Conservation (phyloP, 2,113 vertebrate genomes). For the Alethe diademata region DNA sequence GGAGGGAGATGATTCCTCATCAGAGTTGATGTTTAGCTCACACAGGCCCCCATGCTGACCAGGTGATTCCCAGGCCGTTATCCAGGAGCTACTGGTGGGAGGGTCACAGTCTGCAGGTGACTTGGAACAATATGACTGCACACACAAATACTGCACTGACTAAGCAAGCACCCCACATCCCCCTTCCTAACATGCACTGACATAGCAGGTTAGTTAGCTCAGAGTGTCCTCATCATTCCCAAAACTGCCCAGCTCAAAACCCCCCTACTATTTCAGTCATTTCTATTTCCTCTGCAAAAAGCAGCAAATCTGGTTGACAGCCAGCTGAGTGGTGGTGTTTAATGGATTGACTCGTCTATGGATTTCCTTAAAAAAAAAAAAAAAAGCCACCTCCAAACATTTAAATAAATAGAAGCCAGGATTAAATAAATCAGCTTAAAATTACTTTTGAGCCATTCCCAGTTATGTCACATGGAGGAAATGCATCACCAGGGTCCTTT, state of each 20-base stretch:
- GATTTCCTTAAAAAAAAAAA: conserved; percentile 18
- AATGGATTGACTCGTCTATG: conserved; percentile 42
- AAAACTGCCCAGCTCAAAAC: neutral
- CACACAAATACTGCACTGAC: neutral
- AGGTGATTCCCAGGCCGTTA: fast-evolving
- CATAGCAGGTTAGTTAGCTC: neutral
- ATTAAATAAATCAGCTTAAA: conserved; percentile 73
- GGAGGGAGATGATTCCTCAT: neutral
- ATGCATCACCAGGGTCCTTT: conserved; percentile 62
- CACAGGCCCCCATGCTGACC: neutral
- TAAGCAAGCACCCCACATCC: neutral
- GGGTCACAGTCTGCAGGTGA: neutral
- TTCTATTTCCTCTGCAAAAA: conserved; percentile 6
- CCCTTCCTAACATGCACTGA: neutral
- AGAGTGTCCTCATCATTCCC: neutral
- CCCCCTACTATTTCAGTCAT: neutral
- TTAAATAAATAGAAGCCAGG: conserved; percentile 50
- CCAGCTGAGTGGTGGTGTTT: conserved; percentile 39
- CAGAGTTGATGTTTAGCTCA: neutral
- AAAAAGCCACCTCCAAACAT: neutral
- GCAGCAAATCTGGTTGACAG: neutral
- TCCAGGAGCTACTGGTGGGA: neutral
- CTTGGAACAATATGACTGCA: fast-evolving
- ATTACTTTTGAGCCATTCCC: conserved; percentile 51
- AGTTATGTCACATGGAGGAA: conserved; percentile 59